Conservation (phyloP, 2,888 invertebrate species). For the Thereva unica region DNA sequence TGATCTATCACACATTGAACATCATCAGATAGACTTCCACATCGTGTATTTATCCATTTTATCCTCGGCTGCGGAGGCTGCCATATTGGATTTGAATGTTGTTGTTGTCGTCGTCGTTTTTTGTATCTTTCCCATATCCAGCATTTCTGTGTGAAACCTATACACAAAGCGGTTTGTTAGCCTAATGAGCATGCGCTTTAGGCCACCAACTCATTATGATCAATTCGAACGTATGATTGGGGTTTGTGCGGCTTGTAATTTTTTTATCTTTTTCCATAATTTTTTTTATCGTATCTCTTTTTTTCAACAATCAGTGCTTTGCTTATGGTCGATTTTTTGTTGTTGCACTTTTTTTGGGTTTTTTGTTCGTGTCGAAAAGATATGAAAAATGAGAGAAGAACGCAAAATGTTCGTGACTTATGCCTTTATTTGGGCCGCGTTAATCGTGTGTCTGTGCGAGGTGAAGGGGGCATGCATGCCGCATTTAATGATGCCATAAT, state of each 20-base stretch:
- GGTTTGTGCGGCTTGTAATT: slow-evolving; percentile 11
- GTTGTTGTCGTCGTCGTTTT: slow-evolving; percentile 15
- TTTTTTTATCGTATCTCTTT: slow-evolving; percentile 1
- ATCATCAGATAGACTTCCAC: slow-evolving; percentile 22
- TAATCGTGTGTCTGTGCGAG: too few species aligned
- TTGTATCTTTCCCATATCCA: slow-evolving; percentile 11
- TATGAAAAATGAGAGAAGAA: slow-evolving; percentile 15
- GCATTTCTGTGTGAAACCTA: slow-evolving; percentile 22
- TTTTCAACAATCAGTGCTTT: slow-evolving; percentile 1
- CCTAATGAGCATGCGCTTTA: slow-evolving; percentile 46
- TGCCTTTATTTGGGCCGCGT: background rate
- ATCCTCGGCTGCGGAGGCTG: slow-evolving; percentile 5
- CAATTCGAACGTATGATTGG: slow-evolving; percentile 36
- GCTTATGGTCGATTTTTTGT: background rate
- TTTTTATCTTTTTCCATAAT: slow-evolving; percentile 5
- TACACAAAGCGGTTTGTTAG: slow-evolving; percentile 43
- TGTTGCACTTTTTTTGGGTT: background rate
- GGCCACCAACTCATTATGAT: slow-evolving; percentile 47
- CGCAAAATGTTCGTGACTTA: slow-evolving; percentile 22
- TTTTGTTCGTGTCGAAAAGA: background rate
- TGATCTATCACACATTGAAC: slow-evolving; percentile 36
- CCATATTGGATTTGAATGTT: slow-evolving; percentile 25
- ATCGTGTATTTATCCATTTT: slow-evolving; percentile 35
- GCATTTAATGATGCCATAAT: too few species aligned
- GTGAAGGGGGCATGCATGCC: too few species aligned